Evolutionary conservation across 2,797 vertebrate species (phyloP).

Genomic region (Leptodactylus fallax): DNA sequence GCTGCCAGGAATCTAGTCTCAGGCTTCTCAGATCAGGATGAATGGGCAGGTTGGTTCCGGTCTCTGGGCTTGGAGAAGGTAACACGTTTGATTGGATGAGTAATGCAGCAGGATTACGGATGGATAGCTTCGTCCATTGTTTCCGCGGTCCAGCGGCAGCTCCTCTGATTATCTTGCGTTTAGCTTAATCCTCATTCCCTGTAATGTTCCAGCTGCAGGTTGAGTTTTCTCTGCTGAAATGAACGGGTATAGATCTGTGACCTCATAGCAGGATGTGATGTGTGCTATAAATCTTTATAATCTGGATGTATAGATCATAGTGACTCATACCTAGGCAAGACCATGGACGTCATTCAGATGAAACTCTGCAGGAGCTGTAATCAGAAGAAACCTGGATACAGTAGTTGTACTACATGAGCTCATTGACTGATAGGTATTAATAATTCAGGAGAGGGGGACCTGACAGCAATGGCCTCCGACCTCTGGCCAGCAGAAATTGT

Average conservation of each 20-base stretch:
- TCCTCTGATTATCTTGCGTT: slow-evolving; percentile 4
- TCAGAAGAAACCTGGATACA: not conserved
- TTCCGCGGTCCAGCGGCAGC: not conserved
- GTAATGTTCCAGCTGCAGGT: not conserved
- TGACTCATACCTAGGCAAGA: not conserved
- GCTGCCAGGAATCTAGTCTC: not conserved
- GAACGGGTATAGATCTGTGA: no score
- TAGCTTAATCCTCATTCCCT: not conserved
- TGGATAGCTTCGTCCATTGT: not conserved
- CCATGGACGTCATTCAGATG: not conserved
- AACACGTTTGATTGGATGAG: not conserved
- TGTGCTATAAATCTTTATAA: not conserved
- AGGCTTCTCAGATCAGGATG: not conserved
- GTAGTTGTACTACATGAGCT: no score
- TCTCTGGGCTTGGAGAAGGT: not conserved
- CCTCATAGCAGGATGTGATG: not conserved
- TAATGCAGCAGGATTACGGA: not conserved
- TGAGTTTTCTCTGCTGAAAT: not conserved
- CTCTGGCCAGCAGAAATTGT: no score
- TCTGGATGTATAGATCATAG: not conserved
- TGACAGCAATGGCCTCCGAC: no score
- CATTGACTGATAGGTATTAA: no score
- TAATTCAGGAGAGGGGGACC: no score
- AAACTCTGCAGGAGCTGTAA: not conserved
- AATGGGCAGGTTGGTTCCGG: not conserved